These are phyloP conservation scores for Brachionus asplanchnoidis DNA, from an alignment of 1,140 invertebrate genomes.

Conservation along the genomic window DNA sequence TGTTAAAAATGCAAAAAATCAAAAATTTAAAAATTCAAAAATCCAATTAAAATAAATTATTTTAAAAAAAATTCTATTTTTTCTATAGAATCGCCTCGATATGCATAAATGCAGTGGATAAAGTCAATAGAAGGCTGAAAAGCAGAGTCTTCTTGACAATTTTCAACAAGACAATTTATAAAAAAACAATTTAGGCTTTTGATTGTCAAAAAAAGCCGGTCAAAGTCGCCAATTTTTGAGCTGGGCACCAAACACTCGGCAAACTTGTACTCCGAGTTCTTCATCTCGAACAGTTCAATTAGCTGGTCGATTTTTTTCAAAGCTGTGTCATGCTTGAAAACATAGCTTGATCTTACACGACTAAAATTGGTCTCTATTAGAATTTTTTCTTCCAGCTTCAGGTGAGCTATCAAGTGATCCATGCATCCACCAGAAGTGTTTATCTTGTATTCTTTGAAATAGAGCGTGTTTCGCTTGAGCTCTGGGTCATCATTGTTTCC, in stretches of 20 bases:
- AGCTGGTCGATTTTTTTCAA: constrained; percentile 12
- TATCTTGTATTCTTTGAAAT: constrained; percentile 15
- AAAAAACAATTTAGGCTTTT: not conserved
- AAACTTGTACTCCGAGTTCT: not conserved
- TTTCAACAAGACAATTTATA: constrained; percentile 12
- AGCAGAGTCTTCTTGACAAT: not conserved
- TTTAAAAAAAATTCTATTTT: too few species aligned
- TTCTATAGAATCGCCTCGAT: too few species aligned
- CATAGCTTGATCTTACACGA: not conserved
- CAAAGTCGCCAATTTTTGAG: not conserved
- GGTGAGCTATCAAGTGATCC: constrained; percentile 11
- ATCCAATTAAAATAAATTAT: too few species aligned
- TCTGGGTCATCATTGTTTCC: constrained; percentile 18
- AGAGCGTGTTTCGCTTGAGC: not conserved
- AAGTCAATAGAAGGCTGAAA: not conserved
- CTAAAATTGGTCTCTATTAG: not conserved
- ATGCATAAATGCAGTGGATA: not conserved
- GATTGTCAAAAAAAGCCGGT: not conserved
- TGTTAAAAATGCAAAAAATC: too few species aligned
- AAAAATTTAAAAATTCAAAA: too few species aligned
- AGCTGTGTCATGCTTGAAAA: not conserved
- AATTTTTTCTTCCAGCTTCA: not conserved
- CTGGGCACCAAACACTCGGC: not conserved
- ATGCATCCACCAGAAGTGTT: not conserved
- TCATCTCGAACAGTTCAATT: constrained; percentile 17